Evolutionary conservation across 2,113 vertebrate species (phyloP), one percentile per base, ranked within the genome.

Genomic region (Macaca nemestrina): DNA sequence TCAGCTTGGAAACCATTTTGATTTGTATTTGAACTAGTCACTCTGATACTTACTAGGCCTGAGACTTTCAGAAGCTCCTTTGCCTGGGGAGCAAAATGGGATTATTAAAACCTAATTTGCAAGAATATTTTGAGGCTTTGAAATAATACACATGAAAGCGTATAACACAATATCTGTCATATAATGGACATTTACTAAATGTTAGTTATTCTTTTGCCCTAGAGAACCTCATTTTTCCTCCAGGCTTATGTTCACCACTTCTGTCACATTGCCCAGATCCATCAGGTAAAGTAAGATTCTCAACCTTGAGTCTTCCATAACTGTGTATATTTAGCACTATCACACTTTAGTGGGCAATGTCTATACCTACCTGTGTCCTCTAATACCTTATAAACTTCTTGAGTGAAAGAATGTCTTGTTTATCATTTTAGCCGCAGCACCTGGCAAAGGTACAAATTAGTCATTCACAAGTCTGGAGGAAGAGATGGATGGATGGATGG

Each of bases 41-140:
- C 23, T 30, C 23, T 61, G 25, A 68, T 16, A 50, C 52, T 85
- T 82, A 13, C 16, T 64, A 90, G n/a, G 27, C 90, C 68, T 50
- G 12, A 92, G 87, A 57, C 35, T 16, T 0, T 83, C 48, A 38
- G 32, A 94, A 86, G 7, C 23, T 93, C 40, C 25, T 70, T 95
- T 72, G 61, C 52, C 50, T 48, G 12, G 23, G 7, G 20, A 83
- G 27, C 57, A 82, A 89, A 79, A 27, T 93, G n/a, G 27, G 1
- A 78, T 87, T 90, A 82, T 88, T 52, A 61, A 89, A 96, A 83
- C 6, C n/a, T 64, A 90, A 25, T 90, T 88, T 43, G 16, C n/a
- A 87, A 17, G 45, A 30, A 87, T 57, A 8, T 64, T 70, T 64
- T 86, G 38, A 90, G 43, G 40, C 12, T 95, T 61, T 82, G 30